Evolutionary conservation across 1,140 invertebrate species (phyloP).

Genomic region (Drosophila serrata): DNA sequence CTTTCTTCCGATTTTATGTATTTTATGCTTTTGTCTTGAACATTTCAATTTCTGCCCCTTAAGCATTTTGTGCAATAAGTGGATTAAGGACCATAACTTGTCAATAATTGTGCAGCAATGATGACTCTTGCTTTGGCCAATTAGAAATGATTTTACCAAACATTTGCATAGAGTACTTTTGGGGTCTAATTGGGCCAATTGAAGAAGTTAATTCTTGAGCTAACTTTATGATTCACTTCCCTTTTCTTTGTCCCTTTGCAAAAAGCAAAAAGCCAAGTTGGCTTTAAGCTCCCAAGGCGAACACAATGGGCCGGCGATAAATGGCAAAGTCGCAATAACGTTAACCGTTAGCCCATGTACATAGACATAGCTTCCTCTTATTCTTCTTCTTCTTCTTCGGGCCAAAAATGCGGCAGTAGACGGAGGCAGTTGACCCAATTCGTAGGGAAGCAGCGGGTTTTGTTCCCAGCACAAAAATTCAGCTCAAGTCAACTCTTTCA

Average conservation of each 20-base stretch:
- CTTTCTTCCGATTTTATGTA: background rate
- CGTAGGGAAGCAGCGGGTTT: slow-evolving; percentile 30
- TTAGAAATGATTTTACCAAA: slow-evolving; percentile 43
- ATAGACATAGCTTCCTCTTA: slow-evolving; percentile 8
- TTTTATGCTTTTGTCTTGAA: slow-evolving; percentile 26
- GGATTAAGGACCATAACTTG: slow-evolving; percentile 10
- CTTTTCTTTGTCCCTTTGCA: background rate
- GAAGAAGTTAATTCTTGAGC: slow-evolving; percentile 27
- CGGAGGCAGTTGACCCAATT: slow-evolving; percentile 72
- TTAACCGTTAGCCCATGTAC: slow-evolving; percentile 67
- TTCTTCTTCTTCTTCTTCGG: slow-evolving; percentile 21
- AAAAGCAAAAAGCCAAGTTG: slow-evolving; percentile 58
- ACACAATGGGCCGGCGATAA: slow-evolving; percentile 78
- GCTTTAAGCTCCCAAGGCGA: slow-evolving; percentile 24
- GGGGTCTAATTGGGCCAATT: slow-evolving; percentile 25
- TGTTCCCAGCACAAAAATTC: slow-evolving; percentile 44
- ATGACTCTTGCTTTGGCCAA: slow-evolving; percentile 22
- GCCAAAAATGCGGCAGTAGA: slow-evolving; percentile 63
- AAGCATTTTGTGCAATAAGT: slow-evolving; percentile 18
- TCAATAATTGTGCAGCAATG: slow-evolving; percentile 28
- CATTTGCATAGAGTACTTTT: slow-evolving; percentile 30
- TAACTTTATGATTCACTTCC: slow-evolving; percentile 6
- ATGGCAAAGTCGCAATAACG: slow-evolving; percentile 80
- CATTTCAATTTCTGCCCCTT: slow-evolving; percentile 7
- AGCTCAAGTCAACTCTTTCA: slow-evolving; percentile 61